Percentiles rank a stretch among this genome's conserved stretches.
These are phyloP conservation scores for Drosophila nigromelanica DNA, from an alignment of 1,140 invertebrate genomes.

Conservation along the genomic window DNA sequence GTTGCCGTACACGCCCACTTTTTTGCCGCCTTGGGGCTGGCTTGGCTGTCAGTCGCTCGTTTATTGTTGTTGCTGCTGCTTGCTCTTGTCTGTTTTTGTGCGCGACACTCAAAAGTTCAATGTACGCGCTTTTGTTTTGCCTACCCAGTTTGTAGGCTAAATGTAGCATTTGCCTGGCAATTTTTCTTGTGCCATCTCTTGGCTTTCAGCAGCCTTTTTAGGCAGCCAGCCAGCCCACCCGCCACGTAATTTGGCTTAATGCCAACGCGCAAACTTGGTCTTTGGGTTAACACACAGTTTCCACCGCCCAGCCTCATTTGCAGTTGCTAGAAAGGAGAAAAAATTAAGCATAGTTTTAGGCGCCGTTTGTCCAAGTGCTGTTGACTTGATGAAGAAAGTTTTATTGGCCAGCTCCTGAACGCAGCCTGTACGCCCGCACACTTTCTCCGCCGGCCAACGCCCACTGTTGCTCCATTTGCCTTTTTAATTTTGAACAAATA, in stretches of 20 bases:
- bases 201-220: constrained; percentile 60
- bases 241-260: constrained; percentile 42
- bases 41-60: constrained; percentile 9
- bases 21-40: constrained; percentile 22
- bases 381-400: constrained; percentile 77
- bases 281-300: constrained; percentile 57
- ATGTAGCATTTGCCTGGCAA: constrained; percentile 64
- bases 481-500: constrained; percentile 74
- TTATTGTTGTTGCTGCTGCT: not conserved
- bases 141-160: constrained; percentile 55
- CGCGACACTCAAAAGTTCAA: constrained; percentile 57
- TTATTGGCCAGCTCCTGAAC: constrained; percentile 48
- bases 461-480: constrained; percentile 41
- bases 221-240: constrained; percentile 34
- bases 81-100: constrained; percentile 27
- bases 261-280: constrained; percentile 72
- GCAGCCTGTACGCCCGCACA: not conserved
- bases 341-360: constrained; percentile 77
- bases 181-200: constrained; percentile 6
- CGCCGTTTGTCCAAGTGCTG: constrained; percentile 56
- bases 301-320: constrained; percentile 43
- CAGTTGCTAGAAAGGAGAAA: constrained; percentile 44
- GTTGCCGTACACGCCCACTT: constrained; percentile 65
- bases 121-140: constrained; percentile 70
- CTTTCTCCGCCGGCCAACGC: not conserved